These are phyloP conservation scores for Diceros bicornis DNA, from an alignment of 2,797 vertebrate genomes.

Conservation along the genomic window DNA sequence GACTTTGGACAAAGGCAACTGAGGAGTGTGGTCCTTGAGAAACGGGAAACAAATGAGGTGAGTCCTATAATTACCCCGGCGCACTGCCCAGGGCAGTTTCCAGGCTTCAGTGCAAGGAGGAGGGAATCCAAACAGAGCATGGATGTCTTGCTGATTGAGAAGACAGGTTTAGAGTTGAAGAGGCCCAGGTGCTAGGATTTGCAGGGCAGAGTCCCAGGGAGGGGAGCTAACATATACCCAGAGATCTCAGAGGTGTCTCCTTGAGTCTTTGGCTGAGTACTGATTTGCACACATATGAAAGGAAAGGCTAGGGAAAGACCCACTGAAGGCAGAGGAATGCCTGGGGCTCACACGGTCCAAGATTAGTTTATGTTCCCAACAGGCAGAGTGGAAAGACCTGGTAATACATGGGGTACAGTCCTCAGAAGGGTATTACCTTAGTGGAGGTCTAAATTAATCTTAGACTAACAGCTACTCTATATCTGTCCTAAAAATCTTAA, in stretches of 20 bases:
- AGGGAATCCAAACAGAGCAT: constrained; percentile 16
- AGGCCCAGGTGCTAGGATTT: constrained; percentile 53
- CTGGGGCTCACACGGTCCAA: background rate
- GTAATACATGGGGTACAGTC: background rate
- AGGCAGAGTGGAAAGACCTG: constrained; percentile 34
- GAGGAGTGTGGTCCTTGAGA: background rate
- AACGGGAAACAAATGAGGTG: constrained; percentile 56
- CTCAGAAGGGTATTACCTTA: background rate
- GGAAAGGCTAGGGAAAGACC: background rate
- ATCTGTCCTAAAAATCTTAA: constrained; percentile 34
- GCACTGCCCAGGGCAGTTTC: constrained; percentile 29
- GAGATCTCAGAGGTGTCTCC: background rate
- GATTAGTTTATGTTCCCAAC: background rate
- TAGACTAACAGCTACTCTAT: constrained; percentile 1
- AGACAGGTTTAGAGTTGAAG: constrained; percentile 70
- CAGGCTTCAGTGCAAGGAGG: background rate
- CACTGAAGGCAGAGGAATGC: background rate
- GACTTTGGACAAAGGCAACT: constrained; percentile 36
- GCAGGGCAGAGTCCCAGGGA: background rate
- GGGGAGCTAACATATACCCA: background rate
- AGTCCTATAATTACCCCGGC: constrained; percentile 45
- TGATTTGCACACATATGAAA: constrained; percentile 39
- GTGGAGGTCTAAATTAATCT: constrained; percentile 21
- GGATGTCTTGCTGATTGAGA: constrained; percentile 59
- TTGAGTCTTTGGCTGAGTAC: background rate